These are phyloP conservation scores for Ophonus ardosiacus DNA, from an alignment of 2,888 invertebrate genomes.

Conservation along the genomic window DNA sequence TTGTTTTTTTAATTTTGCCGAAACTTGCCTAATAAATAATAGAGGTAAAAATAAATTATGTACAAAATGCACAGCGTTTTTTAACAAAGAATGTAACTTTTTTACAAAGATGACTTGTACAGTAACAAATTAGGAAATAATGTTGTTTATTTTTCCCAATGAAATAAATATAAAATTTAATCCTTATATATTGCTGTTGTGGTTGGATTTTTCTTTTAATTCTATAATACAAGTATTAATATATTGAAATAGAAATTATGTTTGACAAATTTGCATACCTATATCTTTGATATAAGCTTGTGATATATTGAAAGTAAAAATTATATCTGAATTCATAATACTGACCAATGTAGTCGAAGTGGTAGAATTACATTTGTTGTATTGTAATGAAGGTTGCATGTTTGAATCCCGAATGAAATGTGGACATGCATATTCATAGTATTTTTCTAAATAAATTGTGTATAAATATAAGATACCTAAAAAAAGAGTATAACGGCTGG, in stretches of 20 bases:
- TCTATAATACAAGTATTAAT: neutral
- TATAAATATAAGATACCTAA: too few relatives aligned
- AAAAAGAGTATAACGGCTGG: too few relatives aligned
- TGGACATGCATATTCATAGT: too few relatives aligned
- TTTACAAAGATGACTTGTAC: neutral
- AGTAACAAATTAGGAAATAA: neutral
- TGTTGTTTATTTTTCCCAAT: neutral
- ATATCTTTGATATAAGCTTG: neutral
- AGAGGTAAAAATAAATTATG: neutral
- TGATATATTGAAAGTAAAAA: too few relatives aligned
- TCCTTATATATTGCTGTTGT: neutral
- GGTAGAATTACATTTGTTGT: too few relatives aligned
- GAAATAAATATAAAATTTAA: neutral
- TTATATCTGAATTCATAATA: too few relatives aligned
- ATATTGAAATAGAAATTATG: neutral
- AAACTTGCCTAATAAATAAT: slow-evolving; percentile 3
- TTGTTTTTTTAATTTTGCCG: slow-evolving; percentile 13
- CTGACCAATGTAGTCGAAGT: too few relatives aligned
- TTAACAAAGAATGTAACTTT: neutral
- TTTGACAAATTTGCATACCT: neutral
- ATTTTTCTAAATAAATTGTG: too few relatives aligned
- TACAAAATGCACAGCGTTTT: neutral
- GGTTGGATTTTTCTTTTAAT: neutral
- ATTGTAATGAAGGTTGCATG: too few relatives aligned
- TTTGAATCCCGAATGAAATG: too few relatives aligned